Percentiles rank a stretch among this genome's conserved stretches.
These are phyloP conservation scores for Cataglyphis hispanica DNA, from an alignment of 1,140 invertebrate genomes.

Conservation along the genomic window DNA sequence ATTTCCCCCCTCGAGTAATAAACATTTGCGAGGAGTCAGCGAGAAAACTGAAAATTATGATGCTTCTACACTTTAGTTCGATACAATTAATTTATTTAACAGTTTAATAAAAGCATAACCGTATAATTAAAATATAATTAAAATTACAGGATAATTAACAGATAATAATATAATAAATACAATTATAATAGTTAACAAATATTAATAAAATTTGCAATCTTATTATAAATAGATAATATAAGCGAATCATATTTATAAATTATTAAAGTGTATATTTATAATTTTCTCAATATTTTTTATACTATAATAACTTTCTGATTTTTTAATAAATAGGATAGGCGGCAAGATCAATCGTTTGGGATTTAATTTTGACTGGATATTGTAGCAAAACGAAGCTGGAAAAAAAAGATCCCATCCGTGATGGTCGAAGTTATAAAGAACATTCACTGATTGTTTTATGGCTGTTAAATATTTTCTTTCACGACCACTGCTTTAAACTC, in stretches of 20 bases:
- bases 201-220: background rate
- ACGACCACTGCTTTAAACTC: slow-evolving; percentile 30
- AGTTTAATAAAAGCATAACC: slow-evolving; percentile 8
- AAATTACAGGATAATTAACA: slow-evolving; percentile 21
- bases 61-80: slow-evolving; percentile 8
- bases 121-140: slow-evolving; percentile 17
- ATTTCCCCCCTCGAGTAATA: slow-evolving; percentile 29
- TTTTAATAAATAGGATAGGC: background rate
- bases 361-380: slow-evolving; percentile 20
- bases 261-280: background rate
- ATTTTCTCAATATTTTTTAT: background rate
- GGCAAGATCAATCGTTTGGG: background rate
- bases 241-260: background rate
- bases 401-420: slow-evolving; percentile 7
- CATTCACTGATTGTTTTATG: slow-evolving; percentile 50
- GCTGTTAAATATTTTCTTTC: slow-evolving; percentile 37
- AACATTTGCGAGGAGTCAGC: slow-evolving; percentile 36
- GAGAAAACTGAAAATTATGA: slow-evolving; percentile 40
- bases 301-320: background rate
- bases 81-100: slow-evolving; percentile 37
- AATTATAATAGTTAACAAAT: slow-evolving; percentile 20
- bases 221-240: background rate
- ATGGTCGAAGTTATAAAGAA: slow-evolving; percentile 3
- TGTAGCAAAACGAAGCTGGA: background rate
- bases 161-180: background rate